Conservation (phyloP, 1,140 invertebrate genomes). For the fruit fly (Drosophila melanogaster) region DNA sequence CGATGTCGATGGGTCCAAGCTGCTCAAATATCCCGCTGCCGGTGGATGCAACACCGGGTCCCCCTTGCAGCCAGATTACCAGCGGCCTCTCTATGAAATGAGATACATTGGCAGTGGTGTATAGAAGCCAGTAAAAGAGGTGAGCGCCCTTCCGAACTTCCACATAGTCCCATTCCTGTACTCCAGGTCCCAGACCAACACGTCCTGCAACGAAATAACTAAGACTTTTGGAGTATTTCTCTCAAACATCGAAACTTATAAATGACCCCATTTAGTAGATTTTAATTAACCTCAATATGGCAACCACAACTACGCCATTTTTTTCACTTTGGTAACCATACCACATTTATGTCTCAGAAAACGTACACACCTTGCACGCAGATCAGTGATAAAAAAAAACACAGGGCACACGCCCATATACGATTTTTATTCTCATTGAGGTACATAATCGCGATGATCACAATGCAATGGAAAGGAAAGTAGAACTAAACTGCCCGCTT, state of each 20-base stretch:
- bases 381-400: slow-evolving; percentile 30
- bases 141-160: slow-evolving; percentile 89
- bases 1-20: slow-evolving; percentile 89
- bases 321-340: no score
- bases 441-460: slow-evolving; percentile 45
- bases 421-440: background rate
- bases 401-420: slow-evolving; percentile 10
- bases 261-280: no score
- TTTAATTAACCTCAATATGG: no score
- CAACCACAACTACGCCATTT: no score
- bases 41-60: slow-evolving; percentile 91
- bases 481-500: slow-evolving; percentile 20
- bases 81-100: slow-evolving; percentile 88
- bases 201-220: slow-evolving; percentile 28
- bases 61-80: slow-evolving; percentile 92
- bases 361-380: slow-evolving; percentile 46
- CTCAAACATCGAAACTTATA: no score
- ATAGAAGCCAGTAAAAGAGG: slow-evolving; percentile 94
- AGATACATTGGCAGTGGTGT: slow-evolving; percentile 87
- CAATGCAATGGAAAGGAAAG: background rate
- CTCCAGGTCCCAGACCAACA: slow-evolving; percentile 85
- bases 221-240: background rate
- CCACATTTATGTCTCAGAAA: background rate
- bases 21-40: slow-evolving; percentile 92
- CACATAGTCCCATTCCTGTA: slow-evolving; percentile 89